A percentile compares a stretch with the other conserved stretches of the same genome.
phyloP scores from a whole-genome alignment of 2,888 invertebrate genomes.

The Meteorus colon region DNA sequence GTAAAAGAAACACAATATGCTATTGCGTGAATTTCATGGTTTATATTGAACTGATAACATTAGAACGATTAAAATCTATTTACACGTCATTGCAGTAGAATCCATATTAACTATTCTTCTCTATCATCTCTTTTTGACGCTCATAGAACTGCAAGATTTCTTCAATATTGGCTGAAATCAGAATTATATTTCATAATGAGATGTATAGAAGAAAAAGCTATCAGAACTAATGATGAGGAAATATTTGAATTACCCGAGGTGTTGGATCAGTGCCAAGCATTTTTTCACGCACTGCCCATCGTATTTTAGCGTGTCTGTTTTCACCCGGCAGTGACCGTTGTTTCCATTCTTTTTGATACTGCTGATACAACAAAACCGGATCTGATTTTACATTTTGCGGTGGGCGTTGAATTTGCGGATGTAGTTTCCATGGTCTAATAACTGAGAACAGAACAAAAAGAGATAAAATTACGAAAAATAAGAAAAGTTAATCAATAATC shows the following conservation, averaged over 20 bases:
- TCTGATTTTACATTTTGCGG: slow-evolving; percentile 75
- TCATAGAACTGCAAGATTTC: slow-evolving; percentile 56
- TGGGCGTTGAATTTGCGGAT: slow-evolving; percentile 65
- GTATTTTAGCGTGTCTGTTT: slow-evolving; percentile 79
- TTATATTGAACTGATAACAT: slow-evolving; percentile 4
- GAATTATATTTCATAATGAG: not conserved
- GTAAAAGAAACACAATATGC: slow-evolving; percentile 15
- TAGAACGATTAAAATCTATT: not conserved
- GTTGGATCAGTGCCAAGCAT: slow-evolving; percentile 76
- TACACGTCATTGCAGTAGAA: slow-evolving; percentile 5
- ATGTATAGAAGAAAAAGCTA: not conserved
- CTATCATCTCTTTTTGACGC: slow-evolving; percentile 59
- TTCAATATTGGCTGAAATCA: slow-evolving; percentile 60
- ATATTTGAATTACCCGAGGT: slow-evolving; percentile 52
- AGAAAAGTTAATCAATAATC: not conserved
- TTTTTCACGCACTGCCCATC: slow-evolving; percentile 83
- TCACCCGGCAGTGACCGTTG: slow-evolving; percentile 85
- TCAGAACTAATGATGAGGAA: not conserved
- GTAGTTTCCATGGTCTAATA: slow-evolving; percentile 76
- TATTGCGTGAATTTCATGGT: slow-evolving; percentile 6
- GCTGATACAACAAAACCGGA: slow-evolving; percentile 85
- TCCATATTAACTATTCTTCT: not conserved
- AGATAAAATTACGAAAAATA: slow-evolving; percentile 19
- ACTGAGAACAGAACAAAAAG: slow-evolving; percentile 73
- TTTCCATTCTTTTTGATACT: slow-evolving; percentile 84